Evolutionary conservation across 2,888 invertebrate genomes (phyloP).

Genomic region (Macroteleia sp.): DNA sequence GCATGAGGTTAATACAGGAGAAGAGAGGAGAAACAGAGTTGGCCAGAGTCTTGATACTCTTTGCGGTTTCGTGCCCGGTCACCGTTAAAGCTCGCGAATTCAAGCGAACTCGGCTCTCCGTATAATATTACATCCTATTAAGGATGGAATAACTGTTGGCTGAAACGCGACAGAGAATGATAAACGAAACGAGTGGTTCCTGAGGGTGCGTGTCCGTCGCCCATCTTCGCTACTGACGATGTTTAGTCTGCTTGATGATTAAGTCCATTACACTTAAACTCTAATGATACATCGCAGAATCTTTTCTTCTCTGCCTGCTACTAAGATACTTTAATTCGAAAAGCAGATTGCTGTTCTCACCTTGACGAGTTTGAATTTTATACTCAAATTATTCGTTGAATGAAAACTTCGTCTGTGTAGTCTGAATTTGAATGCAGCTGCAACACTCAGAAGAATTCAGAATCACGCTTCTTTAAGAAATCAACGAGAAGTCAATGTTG

Average conservation of each 20-base stretch:
- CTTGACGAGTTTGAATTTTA: not conserved
- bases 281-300: slow-evolving; percentile 40
- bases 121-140: slow-evolving; percentile 83
- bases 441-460: too few species aligned
- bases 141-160: slow-evolving; percentile 80
- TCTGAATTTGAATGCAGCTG: too few species aligned
- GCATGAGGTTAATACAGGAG: slow-evolving; percentile 37
- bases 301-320: slow-evolving; percentile 1
- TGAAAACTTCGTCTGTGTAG: too few species aligned
- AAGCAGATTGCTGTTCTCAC: not conserved
- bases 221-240: slow-evolving; percentile 43
- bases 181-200: slow-evolving; percentile 67
- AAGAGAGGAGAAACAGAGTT: slow-evolving; percentile 22
- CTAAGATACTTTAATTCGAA: too few species aligned
- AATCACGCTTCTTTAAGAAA: too few species aligned
- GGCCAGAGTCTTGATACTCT: slow-evolving; percentile 50
- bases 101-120: slow-evolving; percentile 80
- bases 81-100: slow-evolving; percentile 81
- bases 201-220: slow-evolving; percentile 74
- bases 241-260: slow-evolving; percentile 36
- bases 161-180: slow-evolving; percentile 78
- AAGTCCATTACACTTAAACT: slow-evolving; percentile 24
- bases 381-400: not conserved
- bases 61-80: slow-evolving; percentile 77
- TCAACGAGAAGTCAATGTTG: too few species aligned